Percentiles rank a stretch among this genome's conserved stretches.
phyloP scores from a whole-genome alignment of 92 coral and sea anemone genomes.

The Heliopora coerulea region DNA sequence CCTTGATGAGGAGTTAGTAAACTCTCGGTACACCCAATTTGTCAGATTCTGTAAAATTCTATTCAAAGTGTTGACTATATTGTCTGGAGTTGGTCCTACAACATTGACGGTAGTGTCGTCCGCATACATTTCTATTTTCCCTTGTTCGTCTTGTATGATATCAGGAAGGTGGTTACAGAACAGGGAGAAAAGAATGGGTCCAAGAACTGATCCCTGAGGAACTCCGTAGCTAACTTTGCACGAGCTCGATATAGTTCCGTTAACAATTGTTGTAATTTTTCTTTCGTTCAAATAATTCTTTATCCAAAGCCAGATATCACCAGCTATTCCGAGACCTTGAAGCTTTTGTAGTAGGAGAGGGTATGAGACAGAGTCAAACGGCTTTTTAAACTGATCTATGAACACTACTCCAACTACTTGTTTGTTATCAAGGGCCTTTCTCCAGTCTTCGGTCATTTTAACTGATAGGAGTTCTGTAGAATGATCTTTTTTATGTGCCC shows the following conservation, averaged over 20 bases:
- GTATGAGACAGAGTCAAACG: conserved; percentile 41
- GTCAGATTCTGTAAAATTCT: too few species aligned
- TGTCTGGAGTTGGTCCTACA: too few species aligned
- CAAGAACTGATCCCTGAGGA: conserved; percentile 32
- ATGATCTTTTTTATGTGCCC: too few species aligned
- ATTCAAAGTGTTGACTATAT: too few species aligned
- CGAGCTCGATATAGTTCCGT: not conserved
- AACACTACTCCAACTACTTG: conserved; percentile 48
- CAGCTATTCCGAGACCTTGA: conserved; percentile 41
- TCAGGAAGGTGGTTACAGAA: conserved; percentile 31
- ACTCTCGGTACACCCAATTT: too few species aligned
- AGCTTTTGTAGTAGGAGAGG: conserved; percentile 30
- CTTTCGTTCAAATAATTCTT: conserved; percentile 44
- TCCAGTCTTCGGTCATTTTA: conserved; percentile 51
- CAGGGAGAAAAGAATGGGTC: conserved; percentile 39
- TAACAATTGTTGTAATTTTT: conserved; percentile 14
- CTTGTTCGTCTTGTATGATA: conserved; percentile 21
- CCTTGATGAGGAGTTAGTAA: too few species aligned
- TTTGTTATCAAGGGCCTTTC: conserved; percentile 47
- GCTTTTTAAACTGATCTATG: not conserved
- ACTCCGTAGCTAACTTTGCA: conserved; percentile 2
- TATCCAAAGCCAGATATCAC: conserved; percentile 20
- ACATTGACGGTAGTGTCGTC: conserved; percentile 29
- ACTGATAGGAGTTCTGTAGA: conserved; percentile 49
- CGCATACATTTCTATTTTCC: conserved; percentile 33